Evolutionary conservation across 2,888 invertebrate species (phyloP).

Genomic region (Drosophila neotestacea): DNA sequence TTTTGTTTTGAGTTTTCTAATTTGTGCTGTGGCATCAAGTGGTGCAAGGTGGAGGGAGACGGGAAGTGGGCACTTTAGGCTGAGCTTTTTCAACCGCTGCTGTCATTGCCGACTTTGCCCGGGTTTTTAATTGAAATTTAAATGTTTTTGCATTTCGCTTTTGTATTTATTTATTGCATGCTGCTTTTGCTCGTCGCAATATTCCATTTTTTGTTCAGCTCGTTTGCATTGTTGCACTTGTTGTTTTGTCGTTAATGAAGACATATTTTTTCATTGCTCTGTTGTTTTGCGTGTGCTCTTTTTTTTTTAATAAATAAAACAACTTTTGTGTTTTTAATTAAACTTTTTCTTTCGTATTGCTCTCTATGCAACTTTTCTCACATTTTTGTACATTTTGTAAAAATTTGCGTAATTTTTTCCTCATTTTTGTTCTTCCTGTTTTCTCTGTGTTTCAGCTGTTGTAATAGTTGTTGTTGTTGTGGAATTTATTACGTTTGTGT

Average conservation of each 20-base stretch:
- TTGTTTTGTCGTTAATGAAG: slow-evolving; percentile 76
- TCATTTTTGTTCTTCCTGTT: slow-evolving; percentile 19
- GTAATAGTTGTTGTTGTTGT: slow-evolving; percentile 32
- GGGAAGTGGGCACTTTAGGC: slow-evolving; percentile 61
- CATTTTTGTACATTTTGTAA: slow-evolving; percentile 66
- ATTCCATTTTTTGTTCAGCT: slow-evolving; percentile 23
- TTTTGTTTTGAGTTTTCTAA: slow-evolving; percentile 67
- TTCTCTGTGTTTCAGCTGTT: slow-evolving; percentile 19
- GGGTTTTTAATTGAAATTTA: slow-evolving; percentile 79
- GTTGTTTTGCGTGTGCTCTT: slow-evolving; percentile 18
- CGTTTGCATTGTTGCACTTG: slow-evolving; percentile 61
- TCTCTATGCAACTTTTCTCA: slow-evolving; percentile 42
- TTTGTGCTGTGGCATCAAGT: slow-evolving; percentile 52
- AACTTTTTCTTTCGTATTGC: slow-evolving; percentile 68
- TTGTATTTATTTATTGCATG: slow-evolving; percentile 67
- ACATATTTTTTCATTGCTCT: slow-evolving; percentile 75
- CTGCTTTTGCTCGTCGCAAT: slow-evolving; percentile 31
- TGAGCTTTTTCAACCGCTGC: slow-evolving; percentile 27
- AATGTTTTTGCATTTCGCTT: slow-evolving; percentile 74
- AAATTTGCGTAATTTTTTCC: slow-evolving; percentile 52
- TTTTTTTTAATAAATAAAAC: slow-evolving; percentile 76
- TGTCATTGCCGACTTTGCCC: slow-evolving; percentile 44
- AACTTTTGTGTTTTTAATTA: slow-evolving; percentile 80
- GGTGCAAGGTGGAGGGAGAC: not conserved
- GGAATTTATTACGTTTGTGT: slow-evolving; percentile 81